Evolutionary conservation across 2,888 invertebrate genomes (phyloP), one percentile per base, ranked within the genome.

Genomic region (Folsomia candida): DNA sequence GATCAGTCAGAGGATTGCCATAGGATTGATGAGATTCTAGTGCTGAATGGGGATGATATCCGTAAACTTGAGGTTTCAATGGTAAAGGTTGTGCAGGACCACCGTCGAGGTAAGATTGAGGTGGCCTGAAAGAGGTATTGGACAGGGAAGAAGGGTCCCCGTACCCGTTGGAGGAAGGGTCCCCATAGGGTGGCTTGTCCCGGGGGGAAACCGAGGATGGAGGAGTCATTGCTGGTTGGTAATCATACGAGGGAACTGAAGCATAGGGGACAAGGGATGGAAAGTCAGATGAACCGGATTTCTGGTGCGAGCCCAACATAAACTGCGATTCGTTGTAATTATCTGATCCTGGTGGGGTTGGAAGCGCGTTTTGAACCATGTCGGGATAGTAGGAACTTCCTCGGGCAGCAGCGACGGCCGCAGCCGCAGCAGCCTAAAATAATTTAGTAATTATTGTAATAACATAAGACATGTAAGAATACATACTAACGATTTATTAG

Each of bases 161-260:
- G 51, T 76, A 76, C 1, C 76, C 72, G 54, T 69, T 74, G 69
- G 57, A 70, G 74, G 25, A 83, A 72, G 82, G 84, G 78, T 83
- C 85, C 85, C 83, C 80, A 89, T 89, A 80, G 88, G 91, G 82
- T 87, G 87, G 83, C 85, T 89, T 93, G 81, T 96, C 96, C 73
- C 95, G 87, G 0, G 97, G 96, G 3, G 96, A 96, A 1, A 96
- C 96, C 2, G 96, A 96, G n/a, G 94, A 94, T 66, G 97, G 97
- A 67, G 96, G 96, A 2, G 96, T 96, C 93, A 97, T 96, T 62
- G 94, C 93, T 54, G 93, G 91, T 83, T 95, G 95, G 81, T 83
- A 81, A 60, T 80, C 78, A 64, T 80, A 80, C 0, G 75, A 84
- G 81, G 79, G 78, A 27, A 80, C 77, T 27, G 76, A 70, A 25